Conservation (phyloP, 2,797 vertebrate genomes). For the Crypturellus tataupa region DNA sequence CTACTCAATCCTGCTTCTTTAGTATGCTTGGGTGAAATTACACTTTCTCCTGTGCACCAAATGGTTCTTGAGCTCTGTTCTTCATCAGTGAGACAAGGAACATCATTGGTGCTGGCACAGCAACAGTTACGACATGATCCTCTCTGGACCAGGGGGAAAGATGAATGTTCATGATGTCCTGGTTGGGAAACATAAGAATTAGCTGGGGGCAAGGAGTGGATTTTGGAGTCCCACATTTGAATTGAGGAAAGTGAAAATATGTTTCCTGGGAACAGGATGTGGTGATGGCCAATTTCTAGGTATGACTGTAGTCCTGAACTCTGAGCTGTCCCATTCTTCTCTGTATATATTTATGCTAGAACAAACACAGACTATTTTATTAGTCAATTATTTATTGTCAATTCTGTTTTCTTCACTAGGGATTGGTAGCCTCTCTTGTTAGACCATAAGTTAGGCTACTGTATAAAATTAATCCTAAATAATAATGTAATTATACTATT, state of each 20-base stretch:
- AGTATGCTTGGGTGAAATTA: neutral
- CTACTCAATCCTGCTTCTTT: neutral
- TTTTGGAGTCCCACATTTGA: neutral
- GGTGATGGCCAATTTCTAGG: neutral
- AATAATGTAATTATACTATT: too few species aligned
- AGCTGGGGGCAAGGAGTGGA: neutral
- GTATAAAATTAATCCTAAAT: neutral
- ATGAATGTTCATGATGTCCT: neutral
- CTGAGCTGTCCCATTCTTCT: neutral
- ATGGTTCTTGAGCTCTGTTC: neutral
- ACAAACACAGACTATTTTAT: rapidly evolving
- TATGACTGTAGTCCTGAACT: neutral
- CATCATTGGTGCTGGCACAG: neutral
- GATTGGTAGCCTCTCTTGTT: neutral
- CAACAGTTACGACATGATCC: neutral
- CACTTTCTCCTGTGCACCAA: neutral
- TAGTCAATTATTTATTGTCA: neutral
- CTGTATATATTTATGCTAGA: neutral
- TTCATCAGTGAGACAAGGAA: neutral
- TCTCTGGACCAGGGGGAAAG: neutral
- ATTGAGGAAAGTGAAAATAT: neutral
- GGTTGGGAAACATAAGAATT: neutral
- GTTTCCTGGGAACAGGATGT: neutral
- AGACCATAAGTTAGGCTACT: neutral
- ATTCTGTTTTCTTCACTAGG: neutral